Base-by-base conservation (phyloP, 2,888 invertebrate genomes). In the Lottia gigantea region DNA sequence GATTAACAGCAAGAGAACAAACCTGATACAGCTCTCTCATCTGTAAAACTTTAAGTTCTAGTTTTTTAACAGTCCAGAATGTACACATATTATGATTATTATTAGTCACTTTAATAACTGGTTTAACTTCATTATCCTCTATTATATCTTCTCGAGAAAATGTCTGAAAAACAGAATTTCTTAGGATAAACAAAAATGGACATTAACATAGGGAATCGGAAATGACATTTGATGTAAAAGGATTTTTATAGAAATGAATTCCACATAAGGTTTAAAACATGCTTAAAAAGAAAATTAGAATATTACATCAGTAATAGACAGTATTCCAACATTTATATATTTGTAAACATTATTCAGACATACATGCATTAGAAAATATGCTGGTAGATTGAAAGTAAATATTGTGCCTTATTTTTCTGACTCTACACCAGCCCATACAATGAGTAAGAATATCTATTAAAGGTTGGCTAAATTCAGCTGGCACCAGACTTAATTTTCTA, bases 1-100 rank as follows among this genome's bases (percentile, higher is more conserved):
- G 6, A 40, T 40, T 40, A 8, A 19, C n/a, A 12, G 8, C 26
- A 46, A 46, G 0, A 26, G 1, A 26, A 45, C 66, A 62, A 66
- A 83, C 83, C 82, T 83, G 83, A 71, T 84, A 87, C 0, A 85
- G 71, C 49, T 87, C 87, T 62, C 86, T 83, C 84, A 88, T 85
- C 70, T 85, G 81, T 16, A 82, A 73, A 46, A 88, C 77, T 72
- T 83, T 84, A 49, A 82, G 82, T 70, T 87, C 85, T 81, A 88
- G 87, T 76, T 84, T 86, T 26, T 78, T 76, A 64, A 85, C 69
- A 6, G 83, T 77, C 86, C 87, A 87, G 75, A 80, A 82, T 1
- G 87, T 86, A 66, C 78, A 81, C 62, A 86, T 82, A 45, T 81
- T 78, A 62, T 86, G 78, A 45, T 82, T 80, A 6, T 79, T 79